Conservation (phyloP, 2,888 invertebrate species). For the Caenorhabditis angaria region DNA sequence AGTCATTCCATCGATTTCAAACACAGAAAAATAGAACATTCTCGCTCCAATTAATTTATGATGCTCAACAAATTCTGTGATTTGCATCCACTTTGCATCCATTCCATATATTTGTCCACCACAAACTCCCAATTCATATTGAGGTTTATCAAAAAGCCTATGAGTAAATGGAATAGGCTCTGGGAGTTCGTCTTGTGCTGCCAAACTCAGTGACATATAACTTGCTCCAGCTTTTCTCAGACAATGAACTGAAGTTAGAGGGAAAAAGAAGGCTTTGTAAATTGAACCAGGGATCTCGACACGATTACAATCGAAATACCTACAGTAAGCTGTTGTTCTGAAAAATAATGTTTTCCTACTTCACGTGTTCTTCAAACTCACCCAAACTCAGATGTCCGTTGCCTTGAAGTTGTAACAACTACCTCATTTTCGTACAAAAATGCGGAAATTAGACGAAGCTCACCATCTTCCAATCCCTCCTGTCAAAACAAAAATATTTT, state of each 20-base stretch:
- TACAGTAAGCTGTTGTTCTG: slow-evolving; percentile 13
- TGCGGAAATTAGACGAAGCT: slow-evolving; percentile 9
- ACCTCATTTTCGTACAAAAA: slow-evolving; percentile 11
- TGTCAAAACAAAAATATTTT: not conserved
- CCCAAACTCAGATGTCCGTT: slow-evolving; percentile 9
- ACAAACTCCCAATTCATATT: slow-evolving; percentile 26
- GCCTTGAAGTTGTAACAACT: slow-evolving; percentile 14
- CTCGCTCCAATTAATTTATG: slow-evolving; percentile 15
- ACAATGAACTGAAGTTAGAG: slow-evolving; percentile 17
- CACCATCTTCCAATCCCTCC: not conserved
- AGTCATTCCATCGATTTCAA: slow-evolving; percentile 16
- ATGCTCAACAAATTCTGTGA: slow-evolving; percentile 25
- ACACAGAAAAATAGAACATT: slow-evolving; percentile 24
- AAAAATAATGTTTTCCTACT: too few species aligned
- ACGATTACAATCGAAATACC: slow-evolving; percentile 22
- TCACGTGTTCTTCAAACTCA: too few species aligned
- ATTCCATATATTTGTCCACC: slow-evolving; percentile 24
- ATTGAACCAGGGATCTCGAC: slow-evolving; percentile 12
- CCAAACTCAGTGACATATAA: slow-evolving; percentile 10
- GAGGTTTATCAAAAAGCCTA: slow-evolving; percentile 11
- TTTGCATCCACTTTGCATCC: slow-evolving; percentile 19
- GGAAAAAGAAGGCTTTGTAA: slow-evolving; percentile 11
- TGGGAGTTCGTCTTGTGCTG: not conserved
- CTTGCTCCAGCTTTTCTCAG: slow-evolving; percentile 11
- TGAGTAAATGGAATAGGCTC: slow-evolving; percentile 10